Percentiles rank a stretch among this genome's conserved stretches.
Conservation (phyloP, 2,888 invertebrate species). For the Luperina nickerlii region DNA sequence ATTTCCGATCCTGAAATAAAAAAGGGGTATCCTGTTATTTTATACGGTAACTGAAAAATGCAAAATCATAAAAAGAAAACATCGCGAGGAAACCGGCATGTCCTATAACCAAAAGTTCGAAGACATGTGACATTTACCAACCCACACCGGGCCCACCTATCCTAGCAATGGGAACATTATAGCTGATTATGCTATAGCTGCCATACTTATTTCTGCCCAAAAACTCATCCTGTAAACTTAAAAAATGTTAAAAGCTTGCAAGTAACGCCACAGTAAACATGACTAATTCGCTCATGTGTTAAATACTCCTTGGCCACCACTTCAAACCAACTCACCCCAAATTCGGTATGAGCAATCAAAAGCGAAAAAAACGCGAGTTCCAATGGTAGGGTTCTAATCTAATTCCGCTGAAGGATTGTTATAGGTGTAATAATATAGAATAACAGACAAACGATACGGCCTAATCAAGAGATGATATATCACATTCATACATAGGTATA, state of each 20-base stretch:
- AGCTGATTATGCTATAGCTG: background rate
- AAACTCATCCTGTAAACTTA: background rate
- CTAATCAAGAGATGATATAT: slow-evolving; percentile 59
- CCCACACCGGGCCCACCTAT: too few relatives aligned
- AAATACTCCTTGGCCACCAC: background rate
- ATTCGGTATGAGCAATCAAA: background rate
- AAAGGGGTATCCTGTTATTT: too few relatives aligned
- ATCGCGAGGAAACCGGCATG: too few relatives aligned
- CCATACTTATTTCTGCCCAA: background rate
- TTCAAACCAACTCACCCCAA: background rate
- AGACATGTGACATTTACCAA: background rate
- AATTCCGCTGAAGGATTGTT: slow-evolving; percentile 64
- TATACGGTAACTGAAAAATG: too few relatives aligned
- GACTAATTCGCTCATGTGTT: background rate
- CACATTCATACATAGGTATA: slow-evolving; percentile 3
- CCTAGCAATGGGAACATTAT: too few relatives aligned
- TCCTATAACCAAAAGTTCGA: background rate
- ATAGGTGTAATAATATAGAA: slow-evolving; percentile 54
- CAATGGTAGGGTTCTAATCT: slow-evolving; percentile 54
- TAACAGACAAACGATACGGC: slow-evolving; percentile 55
- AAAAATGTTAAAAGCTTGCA: background rate
- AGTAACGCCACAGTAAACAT: background rate
- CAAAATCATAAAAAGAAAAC: background rate
- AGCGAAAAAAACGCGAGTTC: slow-evolving; percentile 41
- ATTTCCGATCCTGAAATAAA: too few relatives aligned